Percentiles rank a stretch among this genome's conserved stretches.
These are phyloP conservation scores for Catocala fraxini DNA, from an alignment of 2,888 invertebrate genomes.

Conservation along the genomic window DNA sequence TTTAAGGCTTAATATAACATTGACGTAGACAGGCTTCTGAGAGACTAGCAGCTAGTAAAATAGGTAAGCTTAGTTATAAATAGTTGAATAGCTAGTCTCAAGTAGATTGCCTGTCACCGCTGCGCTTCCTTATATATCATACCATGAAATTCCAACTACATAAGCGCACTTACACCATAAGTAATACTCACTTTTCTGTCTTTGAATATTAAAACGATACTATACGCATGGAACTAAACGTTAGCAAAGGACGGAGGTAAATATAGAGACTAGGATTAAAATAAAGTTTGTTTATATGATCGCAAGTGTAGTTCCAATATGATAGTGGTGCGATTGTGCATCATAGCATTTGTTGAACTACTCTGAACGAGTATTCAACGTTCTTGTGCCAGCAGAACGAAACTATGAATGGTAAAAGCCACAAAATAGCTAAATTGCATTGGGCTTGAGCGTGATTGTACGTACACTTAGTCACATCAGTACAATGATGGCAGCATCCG, in stretches of 20 bases:
- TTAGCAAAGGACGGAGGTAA: constrained; percentile 17
- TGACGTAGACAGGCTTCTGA: too few relatives aligned
- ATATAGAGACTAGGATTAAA: background rate
- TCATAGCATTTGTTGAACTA: background rate
- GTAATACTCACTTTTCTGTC: constrained; percentile 15
- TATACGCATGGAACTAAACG: background rate
- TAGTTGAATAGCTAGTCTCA: too few relatives aligned
- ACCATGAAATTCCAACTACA: background rate
- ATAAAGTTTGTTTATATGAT: background rate
- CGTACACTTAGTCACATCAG: constrained; percentile 6
- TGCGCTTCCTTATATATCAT: too few relatives aligned
- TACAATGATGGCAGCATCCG: constrained; percentile 5
- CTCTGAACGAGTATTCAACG: constrained; percentile 7
- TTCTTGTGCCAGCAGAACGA: constrained; percentile 21
- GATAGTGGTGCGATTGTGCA: too few relatives aligned
- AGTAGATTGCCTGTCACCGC: background rate
- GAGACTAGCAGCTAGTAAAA: too few relatives aligned
- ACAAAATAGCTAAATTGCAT: constrained; percentile 5
- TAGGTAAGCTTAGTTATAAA: too few relatives aligned
- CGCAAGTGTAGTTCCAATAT: too few relatives aligned
- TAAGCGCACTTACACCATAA: constrained; percentile 12
- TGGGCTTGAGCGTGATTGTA: constrained; percentile 13
- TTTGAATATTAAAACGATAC: background rate
- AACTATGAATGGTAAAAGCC: background rate
- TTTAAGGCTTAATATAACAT: too few relatives aligned